Base-by-base conservation (phyloP, 2,113 vertebrate species). In the Vulpes ferrilata region DNA sequence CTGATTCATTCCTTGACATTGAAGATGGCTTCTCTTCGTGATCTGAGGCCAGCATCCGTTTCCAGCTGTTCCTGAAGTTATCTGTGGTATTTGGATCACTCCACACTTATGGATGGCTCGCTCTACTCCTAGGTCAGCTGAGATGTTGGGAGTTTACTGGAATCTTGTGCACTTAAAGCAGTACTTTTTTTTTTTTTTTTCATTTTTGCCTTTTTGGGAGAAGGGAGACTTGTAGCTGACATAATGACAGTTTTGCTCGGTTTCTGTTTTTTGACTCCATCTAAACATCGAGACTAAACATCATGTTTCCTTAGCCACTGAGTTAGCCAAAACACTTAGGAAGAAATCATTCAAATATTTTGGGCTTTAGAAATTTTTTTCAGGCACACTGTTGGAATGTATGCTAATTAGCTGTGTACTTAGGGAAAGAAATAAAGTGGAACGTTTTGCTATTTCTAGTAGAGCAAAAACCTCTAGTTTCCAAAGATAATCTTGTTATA, bases 11-110 rank as follows among this genome's bases (percentile, higher is more conserved):
- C 51, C 64, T 78, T 96, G 97, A 87, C 97, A 97, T 96, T 85
- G 97, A 98, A 98, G 97, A 97, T 97, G 96, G 13, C 25, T 97
- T 53, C 98, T 95, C 96, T 97, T 96, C 97, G 97, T 98, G 86
- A 93, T 96, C 95, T 59, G 51, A 97, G 93, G 96, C 95, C 98
- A 98, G 93, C 98, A 97, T 97, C 96, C 78, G 5, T 96, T 95
- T 86, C 64, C 79, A 93, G 87, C 97, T 80, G 2, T 95, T 95
- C 55, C 81, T 94, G 94, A 97, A 89, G 64, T 96, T 87, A 96
- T 87, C 81, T 96, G 81, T 94, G 93, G 96, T 96, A 95, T 32
- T 97, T 98, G 98, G 96, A 90, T 94, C 97, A 92, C 91, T 86
- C 59, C 85, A 86, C 73, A 69, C 94, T 97, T 67, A 55, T 23